Percentiles rank a stretch among this genome's conserved stretches.
Conservation (phyloP, 1,140 invertebrate genomes). For the Drosophila novamexicana region DNA sequence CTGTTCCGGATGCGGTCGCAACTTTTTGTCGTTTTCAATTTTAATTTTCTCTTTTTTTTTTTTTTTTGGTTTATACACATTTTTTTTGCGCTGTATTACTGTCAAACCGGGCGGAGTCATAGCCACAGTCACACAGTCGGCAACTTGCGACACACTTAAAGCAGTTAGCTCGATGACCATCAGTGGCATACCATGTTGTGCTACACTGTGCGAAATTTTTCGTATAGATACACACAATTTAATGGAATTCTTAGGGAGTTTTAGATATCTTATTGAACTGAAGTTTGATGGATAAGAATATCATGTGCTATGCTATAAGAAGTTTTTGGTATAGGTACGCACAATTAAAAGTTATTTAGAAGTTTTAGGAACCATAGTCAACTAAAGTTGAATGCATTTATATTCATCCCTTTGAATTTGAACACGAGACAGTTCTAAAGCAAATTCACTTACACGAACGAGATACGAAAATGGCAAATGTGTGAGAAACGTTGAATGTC, state of each 20-base stretch:
- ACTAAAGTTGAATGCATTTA: no score
- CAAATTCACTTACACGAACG: no score
- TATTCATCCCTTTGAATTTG: no score
- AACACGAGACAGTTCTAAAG: no score
- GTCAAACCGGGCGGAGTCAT: slow-evolving; percentile 14
- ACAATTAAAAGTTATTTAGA: no score
- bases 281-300: no score
- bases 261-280: background rate
- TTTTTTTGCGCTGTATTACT: slow-evolving; percentile 10
- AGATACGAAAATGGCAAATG: no score
- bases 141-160: slow-evolving; percentile 63
- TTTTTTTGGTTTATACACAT: slow-evolving; percentile 15
- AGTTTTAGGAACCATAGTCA: no score
- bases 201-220: slow-evolving; percentile 23
- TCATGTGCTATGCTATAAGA: no score
- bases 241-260: background rate
- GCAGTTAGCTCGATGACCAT: slow-evolving; percentile 76
- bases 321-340: no score
- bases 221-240: background rate
- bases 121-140: slow-evolving; percentile 12
- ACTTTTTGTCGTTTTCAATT: slow-evolving; percentile 80
- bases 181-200: slow-evolving; percentile 71
- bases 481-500: no score
- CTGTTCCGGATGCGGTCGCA: slow-evolving; percentile 78
- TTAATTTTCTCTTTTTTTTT: slow-evolving; percentile 51